Base-by-base conservation (phyloP, 2,888 invertebrate species). In the Conus canariensis region DNA sequence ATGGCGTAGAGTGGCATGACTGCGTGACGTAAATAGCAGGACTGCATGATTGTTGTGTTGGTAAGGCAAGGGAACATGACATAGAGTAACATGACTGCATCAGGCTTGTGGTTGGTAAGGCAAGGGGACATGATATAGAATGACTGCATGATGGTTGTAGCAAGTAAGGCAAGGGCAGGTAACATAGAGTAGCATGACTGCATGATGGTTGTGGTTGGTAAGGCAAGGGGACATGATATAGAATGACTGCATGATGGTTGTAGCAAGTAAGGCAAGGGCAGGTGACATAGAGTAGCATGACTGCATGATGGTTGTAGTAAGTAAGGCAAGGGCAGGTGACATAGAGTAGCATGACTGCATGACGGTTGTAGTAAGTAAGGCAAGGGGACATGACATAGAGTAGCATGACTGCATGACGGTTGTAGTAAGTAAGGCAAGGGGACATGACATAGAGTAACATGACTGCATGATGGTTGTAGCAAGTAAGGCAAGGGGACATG, bases 91-190 rank as follows among this genome's bases (percentile, higher is more conserved):
- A 93, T 22, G 93, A 94, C 87, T 93, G 93, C 90, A 92, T 93
- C 9, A 93, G 94, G 14, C 90, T 94, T 7, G 91, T 94, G 16
- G 93, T 94, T 85, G 94, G 94, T 94, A 88, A 83, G 90, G 10
- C 77, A 77, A 1, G 14, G 10, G 14, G 8, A 77, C 25, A 6
- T 9, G 8, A 82, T 58, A 58, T 56, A 82, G n/a, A 82, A 82
- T 25, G 25, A n/a, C n/a, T 70, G 70, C 70, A 70, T 22, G 16
- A 70, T n/a, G 16, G 10, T 16, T 16, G 70, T 22, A 2, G 3
- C 0, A 4, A 5, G 19, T 22, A 22, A 70, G 70, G 8, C 70
- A 22, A 0, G 8, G 22, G 22, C 4, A 22, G n/a, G 1, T 8
- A n/a, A 82, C 82, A 14, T 30, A 82, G 19, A 82, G 4, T 9